A percentile compares a stretch with the other conserved stretches of the same genome.
These are phyloP conservation scores for Sinelater perroti DNA, from an alignment of 2,888 invertebrate genomes.

Conservation along the genomic window DNA sequence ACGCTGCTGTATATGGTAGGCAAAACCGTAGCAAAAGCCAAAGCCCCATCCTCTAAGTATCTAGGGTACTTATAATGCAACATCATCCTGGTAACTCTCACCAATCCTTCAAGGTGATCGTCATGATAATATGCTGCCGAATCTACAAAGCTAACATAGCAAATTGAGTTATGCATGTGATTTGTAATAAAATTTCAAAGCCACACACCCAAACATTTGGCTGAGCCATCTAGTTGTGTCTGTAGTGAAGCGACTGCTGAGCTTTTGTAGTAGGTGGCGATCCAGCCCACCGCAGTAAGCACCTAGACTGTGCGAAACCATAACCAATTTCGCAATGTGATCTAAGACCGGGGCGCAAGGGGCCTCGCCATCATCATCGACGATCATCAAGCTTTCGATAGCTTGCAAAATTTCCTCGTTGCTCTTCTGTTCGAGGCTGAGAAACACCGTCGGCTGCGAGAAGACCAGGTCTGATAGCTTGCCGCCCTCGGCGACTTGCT, in stretches of 20 bases:
- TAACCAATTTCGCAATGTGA: conserved; percentile 70
- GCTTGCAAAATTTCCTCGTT: conserved; percentile 68
- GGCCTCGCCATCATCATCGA: conserved; percentile 71
- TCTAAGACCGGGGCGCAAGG: conserved; percentile 69
- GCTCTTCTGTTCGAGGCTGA: conserved; percentile 58
- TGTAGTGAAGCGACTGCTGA: conserved; percentile 82
- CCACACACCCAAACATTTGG: conserved; percentile 86
- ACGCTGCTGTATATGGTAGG: conserved; percentile 88
- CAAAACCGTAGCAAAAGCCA: conserved; percentile 81
- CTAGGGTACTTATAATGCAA: conserved; percentile 83
- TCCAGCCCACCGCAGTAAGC: conserved; percentile 88
- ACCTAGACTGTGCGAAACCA: conserved; percentile 87
- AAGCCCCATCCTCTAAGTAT: conserved; percentile 81
- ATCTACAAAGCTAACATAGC: conserved; percentile 73
- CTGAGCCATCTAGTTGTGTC: conserved; percentile 90
- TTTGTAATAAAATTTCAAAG: conserved; percentile 1
- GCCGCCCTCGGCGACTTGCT: conserved; percentile 57
- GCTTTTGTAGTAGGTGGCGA: conserved; percentile 77
- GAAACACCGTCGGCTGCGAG: conserved; percentile 53
- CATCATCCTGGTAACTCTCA: conserved; percentile 81
- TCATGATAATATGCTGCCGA: conserved; percentile 88
- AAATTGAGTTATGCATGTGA: not conserved
- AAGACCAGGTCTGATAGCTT: conserved; percentile 49
- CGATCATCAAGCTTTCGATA: conserved; percentile 68
- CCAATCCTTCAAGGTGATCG: conserved; percentile 86